These are phyloP conservation scores for Hozukius guyotensis DNA, from an alignment of 2,797 vertebrate genomes.

Conservation along the genomic window DNA sequence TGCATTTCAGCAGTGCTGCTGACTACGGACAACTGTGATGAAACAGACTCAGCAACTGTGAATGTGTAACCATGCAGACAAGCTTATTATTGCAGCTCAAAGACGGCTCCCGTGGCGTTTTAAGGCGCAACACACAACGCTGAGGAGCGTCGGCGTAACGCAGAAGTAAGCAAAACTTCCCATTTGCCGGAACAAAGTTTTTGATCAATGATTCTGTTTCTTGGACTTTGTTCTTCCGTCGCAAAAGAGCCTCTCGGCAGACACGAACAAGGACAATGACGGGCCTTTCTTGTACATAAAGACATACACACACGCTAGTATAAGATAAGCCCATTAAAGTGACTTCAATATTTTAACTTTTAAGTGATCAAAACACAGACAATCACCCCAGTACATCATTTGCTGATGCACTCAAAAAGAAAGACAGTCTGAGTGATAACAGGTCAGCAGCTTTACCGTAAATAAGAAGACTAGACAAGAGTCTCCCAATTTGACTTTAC, in stretches of 20 bases:
- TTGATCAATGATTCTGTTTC: constrained; percentile 36
- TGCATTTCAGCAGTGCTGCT: constrained; percentile 31
- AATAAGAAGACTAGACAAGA: not conserved
- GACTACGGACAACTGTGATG: constrained; percentile 23
- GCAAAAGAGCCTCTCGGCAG: constrained; percentile 5
- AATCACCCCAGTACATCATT: not conserved
- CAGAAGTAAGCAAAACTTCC: not conserved
- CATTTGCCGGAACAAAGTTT: constrained; percentile 9
- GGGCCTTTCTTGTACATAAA: not conserved
- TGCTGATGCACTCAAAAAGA: not conserved
- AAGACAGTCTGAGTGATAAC: not conserved
- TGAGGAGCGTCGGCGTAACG: not conserved
- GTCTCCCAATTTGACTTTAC: not conserved
- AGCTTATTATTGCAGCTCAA: constrained; percentile 35
- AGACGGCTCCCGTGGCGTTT: constrained; percentile 6
- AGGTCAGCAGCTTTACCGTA: not conserved
- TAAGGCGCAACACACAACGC: not conserved
- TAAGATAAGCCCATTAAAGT: not conserved
- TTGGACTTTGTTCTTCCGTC: constrained; percentile 14
- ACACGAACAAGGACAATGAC: not conserved
- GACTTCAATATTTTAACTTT: not conserved
- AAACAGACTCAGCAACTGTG: constrained; percentile 45
- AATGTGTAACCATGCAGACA: constrained; percentile 12
- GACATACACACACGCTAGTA: not conserved
- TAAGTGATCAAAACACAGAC: not conserved